Evolutionary conservation across 2,888 invertebrate genomes (phyloP).

Genomic region (Troides aeacus): DNA sequence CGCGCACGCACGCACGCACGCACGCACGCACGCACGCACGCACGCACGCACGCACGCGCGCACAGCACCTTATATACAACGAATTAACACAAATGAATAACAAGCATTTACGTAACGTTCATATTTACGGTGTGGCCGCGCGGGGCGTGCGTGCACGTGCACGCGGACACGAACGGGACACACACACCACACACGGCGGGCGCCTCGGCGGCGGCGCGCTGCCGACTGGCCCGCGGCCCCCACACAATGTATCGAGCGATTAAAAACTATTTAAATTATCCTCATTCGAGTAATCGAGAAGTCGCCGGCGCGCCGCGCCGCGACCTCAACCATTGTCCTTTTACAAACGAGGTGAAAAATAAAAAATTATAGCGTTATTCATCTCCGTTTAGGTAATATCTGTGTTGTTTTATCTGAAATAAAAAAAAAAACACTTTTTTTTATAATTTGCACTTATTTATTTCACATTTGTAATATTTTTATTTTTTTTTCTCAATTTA

Average conservation of each 20-base stretch:
- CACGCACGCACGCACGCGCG: not conserved
- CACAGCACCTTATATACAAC: not conserved
- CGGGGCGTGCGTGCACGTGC: not conserved
- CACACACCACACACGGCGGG: too few relatives aligned
- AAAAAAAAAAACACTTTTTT: too few relatives aligned
- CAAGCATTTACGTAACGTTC: not conserved
- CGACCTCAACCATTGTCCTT: not conserved
- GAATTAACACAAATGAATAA: constrained; percentile 6
- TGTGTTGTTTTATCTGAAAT: too few relatives aligned
- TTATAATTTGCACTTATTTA: too few relatives aligned
- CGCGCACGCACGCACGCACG: not conserved
- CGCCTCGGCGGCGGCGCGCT: not conserved
- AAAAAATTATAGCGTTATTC: not conserved
- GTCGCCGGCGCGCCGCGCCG: not conserved
- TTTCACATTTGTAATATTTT: too few relatives aligned
- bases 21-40: not conserved
- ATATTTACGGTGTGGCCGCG: not conserved
- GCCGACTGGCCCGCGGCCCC: constrained; percentile 17
- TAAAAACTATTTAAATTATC: constrained; percentile 28
- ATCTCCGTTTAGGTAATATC: too few relatives aligned
- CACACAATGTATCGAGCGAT: constrained; percentile 31
- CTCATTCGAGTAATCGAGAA: constrained; percentile 22
- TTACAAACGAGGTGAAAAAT: not conserved
- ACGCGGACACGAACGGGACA: too few relatives aligned
- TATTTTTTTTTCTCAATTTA: too few relatives aligned